phyloP scores from a whole-genome alignment of 2,888 invertebrate genomes.

The Meta bourneti region DNA sequence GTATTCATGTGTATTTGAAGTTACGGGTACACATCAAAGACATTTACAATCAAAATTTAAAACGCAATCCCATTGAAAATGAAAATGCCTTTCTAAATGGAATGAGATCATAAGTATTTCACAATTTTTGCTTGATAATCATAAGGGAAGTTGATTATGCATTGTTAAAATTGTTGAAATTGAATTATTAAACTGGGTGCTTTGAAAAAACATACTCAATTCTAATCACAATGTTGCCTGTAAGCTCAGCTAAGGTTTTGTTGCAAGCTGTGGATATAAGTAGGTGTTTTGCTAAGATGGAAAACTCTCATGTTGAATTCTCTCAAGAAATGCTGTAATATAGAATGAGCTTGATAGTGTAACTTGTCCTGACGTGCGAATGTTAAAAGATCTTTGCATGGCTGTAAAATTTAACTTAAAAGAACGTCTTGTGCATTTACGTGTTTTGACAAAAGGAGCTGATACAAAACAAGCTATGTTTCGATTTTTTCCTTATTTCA shows the following conservation, averaged over 20 bases:
- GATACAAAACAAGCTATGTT: conserved; percentile 19
- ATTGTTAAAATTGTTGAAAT: conserved; percentile 48
- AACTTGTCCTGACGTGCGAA: not conserved
- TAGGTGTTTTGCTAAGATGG: conserved; percentile 5
- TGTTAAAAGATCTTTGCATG: conserved; percentile 47
- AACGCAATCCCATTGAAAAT: not conserved
- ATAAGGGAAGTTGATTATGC: not conserved
- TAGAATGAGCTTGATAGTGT: conserved; percentile 67
- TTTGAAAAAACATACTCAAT: conserved; percentile 9
- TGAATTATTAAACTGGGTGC: conserved; percentile 31
- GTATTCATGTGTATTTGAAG: not conserved
- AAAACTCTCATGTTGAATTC: conserved; percentile 33
- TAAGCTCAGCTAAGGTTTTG: conserved; percentile 20
- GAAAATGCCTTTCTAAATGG: not conserved
- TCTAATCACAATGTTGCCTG: conserved; percentile 62
- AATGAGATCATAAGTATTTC: not conserved
- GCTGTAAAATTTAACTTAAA: conserved; percentile 25
- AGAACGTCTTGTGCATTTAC: conserved; percentile 32
- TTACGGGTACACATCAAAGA: conserved; percentile 44
- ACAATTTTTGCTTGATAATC: conserved; percentile 66
- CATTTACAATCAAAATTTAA: conserved; percentile 17
- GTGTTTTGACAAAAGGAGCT: conserved; percentile 26
- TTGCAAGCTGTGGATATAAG: conserved; percentile 1
- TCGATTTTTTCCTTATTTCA: conserved; percentile 25
- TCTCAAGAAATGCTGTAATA: conserved; percentile 55